phyloP scores from a whole-genome alignment of 2,797 vertebrate species.

The Oreonectes daqikongensis region DNA sequence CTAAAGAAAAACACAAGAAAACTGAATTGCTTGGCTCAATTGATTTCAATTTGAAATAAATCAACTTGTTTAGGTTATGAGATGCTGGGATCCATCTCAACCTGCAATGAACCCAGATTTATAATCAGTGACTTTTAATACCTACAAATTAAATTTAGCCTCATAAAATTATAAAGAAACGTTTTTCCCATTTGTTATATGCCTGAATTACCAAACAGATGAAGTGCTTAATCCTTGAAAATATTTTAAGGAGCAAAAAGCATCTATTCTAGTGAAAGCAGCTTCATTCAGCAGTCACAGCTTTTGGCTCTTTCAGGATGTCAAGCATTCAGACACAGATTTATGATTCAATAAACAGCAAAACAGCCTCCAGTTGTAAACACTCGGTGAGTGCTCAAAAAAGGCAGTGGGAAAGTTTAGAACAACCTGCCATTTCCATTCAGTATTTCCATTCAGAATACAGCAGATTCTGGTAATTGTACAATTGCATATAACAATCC shows the following conservation, averaged over 20 bases:
- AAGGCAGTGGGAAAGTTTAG: not conserved
- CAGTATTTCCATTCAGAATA: not conserved
- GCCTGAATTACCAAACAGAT: constrained; percentile 1
- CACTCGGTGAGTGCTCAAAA: constrained; percentile 19
- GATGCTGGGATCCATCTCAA: not conserved
- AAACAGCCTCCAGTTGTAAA: constrained; percentile 39
- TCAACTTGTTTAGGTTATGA: too few species aligned
- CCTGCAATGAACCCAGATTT: not conserved
- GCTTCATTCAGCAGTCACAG: constrained; percentile 34
- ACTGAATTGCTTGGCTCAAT: too few species aligned
- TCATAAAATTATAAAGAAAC: not conserved
- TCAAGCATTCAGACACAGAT: constrained; percentile 34
- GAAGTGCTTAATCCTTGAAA: constrained; percentile 14
- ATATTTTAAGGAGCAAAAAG: constrained; percentile 18
- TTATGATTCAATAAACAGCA: constrained; percentile 50
- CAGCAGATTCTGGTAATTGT: not conserved
- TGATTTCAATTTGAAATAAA: too few species aligned
- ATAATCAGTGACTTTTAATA: not conserved
- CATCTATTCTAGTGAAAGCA: constrained; percentile 24
- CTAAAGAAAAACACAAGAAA: constrained; percentile 66
- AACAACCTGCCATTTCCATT: not conserved
- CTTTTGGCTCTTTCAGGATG: constrained; percentile 38
- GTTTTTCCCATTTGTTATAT: not conserved
- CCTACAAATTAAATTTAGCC: not conserved
- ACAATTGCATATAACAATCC: not conserved